Conservation (phyloP, 2,113 vertebrate genomes). For the Sturnira hondurensis region DNA sequence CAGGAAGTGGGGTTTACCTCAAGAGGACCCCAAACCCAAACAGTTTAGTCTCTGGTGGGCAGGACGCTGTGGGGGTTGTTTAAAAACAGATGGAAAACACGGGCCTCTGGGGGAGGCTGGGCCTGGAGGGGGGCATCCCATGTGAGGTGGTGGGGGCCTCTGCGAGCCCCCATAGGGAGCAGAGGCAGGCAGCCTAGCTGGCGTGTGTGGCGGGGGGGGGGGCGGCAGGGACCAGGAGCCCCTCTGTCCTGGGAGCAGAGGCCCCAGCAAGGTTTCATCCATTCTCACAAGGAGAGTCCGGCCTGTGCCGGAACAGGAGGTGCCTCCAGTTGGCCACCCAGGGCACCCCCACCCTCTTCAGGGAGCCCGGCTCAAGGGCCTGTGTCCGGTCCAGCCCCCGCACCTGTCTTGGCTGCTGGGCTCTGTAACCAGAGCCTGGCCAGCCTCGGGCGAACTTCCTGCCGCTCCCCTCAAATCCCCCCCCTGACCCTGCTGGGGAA, state of each 20-base stretch:
- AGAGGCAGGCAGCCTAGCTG: accelerated
- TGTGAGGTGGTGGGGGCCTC: accelerated
- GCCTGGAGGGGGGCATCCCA: too few relatives aligned
- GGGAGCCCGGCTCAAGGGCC: not conserved
- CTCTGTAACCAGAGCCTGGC: slow-evolving; percentile 7
- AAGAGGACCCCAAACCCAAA: slow-evolving; percentile 33
- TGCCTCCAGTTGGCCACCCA: not conserved
- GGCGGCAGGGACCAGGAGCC: accelerated
- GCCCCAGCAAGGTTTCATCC: too few relatives aligned
- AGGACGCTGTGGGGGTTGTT: not conserved
- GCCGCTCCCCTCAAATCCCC: not conserved
- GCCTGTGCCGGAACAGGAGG: not conserved
- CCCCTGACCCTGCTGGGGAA: not conserved
- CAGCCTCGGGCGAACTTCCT: not conserved
- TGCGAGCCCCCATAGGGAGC: not conserved
- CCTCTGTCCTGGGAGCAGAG: not conserved
- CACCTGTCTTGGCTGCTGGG: slow-evolving; percentile 1
- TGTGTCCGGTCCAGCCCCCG: not conserved
- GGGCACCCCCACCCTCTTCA: not conserved
- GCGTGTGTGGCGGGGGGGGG: accelerated
- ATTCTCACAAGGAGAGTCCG: accelerated
- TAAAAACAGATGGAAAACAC: not conserved
- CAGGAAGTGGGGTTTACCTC: slow-evolving; percentile 35
- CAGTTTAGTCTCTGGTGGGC: slow-evolving; percentile 54
- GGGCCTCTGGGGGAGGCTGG: not conserved